Percentiles rank a stretch among this genome's conserved stretches.
Evolutionary conservation across 1,140 invertebrate genomes (phyloP).

Genomic region (Meloidogyne hapla): DNA sequence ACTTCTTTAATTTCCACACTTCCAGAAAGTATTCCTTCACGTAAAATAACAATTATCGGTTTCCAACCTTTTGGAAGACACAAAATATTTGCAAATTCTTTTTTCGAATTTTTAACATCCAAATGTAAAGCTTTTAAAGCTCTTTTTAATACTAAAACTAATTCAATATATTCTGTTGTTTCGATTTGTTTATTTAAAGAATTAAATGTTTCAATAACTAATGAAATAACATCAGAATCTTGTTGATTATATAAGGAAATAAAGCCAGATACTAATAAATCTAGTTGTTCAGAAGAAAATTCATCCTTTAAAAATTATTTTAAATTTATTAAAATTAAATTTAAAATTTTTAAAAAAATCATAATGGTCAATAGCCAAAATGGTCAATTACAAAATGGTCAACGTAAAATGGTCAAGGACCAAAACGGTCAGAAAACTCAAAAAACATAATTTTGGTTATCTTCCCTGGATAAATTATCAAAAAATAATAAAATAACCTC

Average conservation of each 20-base stretch:
- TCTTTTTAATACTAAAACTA: conserved; percentile 46
- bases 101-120: conserved; percentile 70
- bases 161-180: conserved; percentile 33
- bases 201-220: conserved; percentile 43
- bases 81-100: conserved; percentile 78
- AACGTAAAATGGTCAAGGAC: background rate
- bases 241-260: conserved; percentile 49
- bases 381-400: background rate
- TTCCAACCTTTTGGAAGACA: conserved; percentile 80
- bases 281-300: conserved; percentile 32
- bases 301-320: conserved; percentile 2
- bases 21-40: conserved; percentile 91
- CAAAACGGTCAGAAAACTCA: conserved; percentile 24
- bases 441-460: too few relatives aligned
- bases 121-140: conserved; percentile 45
- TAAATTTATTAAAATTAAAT: background rate
- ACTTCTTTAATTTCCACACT: conserved; percentile 85
- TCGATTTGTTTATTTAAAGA: conserved; percentile 48
- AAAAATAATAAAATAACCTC: conserved; percentile 6
- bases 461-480: too few relatives aligned
- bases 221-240: conserved; percentile 44
- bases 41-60: conserved; percentile 86
- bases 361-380: conserved; percentile 27
- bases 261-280: conserved; percentile 49
- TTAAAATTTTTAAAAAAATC: conserved; percentile 1